Conservation (phyloP, 2,113 vertebrate genomes). For the Rhegmatorhina hoffmannsi region DNA sequence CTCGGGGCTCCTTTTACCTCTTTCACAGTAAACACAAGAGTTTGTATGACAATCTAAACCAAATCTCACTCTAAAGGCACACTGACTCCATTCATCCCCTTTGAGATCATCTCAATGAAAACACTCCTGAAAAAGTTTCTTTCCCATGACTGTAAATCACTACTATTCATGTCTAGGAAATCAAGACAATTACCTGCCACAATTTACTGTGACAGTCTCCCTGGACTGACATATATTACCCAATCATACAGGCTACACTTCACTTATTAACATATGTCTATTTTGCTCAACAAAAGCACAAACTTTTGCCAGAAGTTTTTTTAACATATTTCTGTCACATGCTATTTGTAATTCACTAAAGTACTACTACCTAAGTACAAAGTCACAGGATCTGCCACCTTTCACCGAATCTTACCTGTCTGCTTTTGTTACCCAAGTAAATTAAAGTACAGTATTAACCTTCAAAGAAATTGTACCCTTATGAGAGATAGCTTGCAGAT, state of each 20-base stretch:
- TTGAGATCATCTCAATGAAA: neutral
- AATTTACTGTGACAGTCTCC: constrained; percentile 7
- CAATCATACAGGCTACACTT: neutral
- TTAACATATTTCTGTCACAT: neutral
- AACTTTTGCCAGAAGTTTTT: neutral
- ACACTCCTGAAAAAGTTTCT: neutral
- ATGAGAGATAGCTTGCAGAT: neutral
- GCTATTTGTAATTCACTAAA: neutral
- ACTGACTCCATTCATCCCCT: neutral
- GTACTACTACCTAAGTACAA: neutral
- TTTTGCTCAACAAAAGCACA: neutral
- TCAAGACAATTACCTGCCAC: constrained; percentile 40
- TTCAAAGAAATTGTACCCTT: neutral
- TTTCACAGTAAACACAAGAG: neutral
- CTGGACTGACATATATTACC: neutral
- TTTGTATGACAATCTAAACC: neutral
- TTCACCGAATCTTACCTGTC: constrained; percentile 7
- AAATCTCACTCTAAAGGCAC: neutral
- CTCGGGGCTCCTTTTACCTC: neutral
- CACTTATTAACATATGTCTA: neutral
- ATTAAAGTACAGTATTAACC: neutral
- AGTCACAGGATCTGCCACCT: neutral
- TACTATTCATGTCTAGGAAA: neutral
- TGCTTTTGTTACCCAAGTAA: neutral
- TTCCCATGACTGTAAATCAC: neutral